Base-by-base conservation (phyloP, 2,797 vertebrate species). In the Propithecus perrieri region DNA sequence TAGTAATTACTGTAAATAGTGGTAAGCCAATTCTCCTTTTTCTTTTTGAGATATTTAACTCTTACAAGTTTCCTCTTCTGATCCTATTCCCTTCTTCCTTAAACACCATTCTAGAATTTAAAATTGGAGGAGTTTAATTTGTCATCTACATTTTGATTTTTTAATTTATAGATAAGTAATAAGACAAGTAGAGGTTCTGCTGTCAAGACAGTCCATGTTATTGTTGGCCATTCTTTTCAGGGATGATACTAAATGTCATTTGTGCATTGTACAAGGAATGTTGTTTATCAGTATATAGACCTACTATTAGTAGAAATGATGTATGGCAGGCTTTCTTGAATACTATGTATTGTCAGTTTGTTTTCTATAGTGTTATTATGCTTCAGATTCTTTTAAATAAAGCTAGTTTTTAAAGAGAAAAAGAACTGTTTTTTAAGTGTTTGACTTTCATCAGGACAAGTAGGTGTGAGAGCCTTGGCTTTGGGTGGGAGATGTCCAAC, bases 351-450 rank as follows among this genome's bases (percentile, higher is more conserved):
- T 97, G 97, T 98, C 97, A 95, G 81, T 97, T 94, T 67, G 76
- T 98, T 97, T 97, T 95, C 75, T 97, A 97, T 98, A 89, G 94
- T 97, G 97, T 97, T 98, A 79, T 92, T 96, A 95, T 88, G 89
- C 96, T 97, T 98, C 91, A 95, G 26, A 97, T 97, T 98, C 89
- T 97, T 98, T 98, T 96, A 97, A 98, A 99, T 98, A 99, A 98
- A 99, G 96, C 59, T 97, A 96, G 92, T 97, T 98, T 98, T 98
- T 97, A 97, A 2, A 97, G 97, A 97, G 97, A 98, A 96, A 88
- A 98, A 84, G 87, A 95, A 87, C 61, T 97, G 81, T 93, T 97
- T 95, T 95, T 85, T 74, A 97, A 93, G 59, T 94, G 75, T 65
- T 75, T 96, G 89, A 80, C 46, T 74, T 96, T 96, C 57, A 75